Evolutionary conservation across 1,140 invertebrate genomes (phyloP).

Genomic region (Drosophila gunungcola): DNA sequence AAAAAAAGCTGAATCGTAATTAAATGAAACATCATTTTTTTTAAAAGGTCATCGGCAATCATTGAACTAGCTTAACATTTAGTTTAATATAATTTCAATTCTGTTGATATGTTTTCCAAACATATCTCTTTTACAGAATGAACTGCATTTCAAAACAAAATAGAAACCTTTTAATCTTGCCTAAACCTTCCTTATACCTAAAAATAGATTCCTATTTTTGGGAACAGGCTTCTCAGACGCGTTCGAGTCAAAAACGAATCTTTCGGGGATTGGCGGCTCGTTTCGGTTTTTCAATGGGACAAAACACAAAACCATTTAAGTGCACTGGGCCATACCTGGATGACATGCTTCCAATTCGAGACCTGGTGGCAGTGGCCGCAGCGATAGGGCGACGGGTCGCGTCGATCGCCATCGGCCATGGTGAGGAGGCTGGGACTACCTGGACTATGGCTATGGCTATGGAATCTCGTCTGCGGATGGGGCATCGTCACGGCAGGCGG

Average conservation of each 20-base stretch:
- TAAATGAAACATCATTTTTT: too few relatives aligned
- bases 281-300: constrained; percentile 66
- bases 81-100: too few relatives aligned
- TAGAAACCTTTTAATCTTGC: too few relatives aligned
- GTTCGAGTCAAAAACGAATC: constrained; percentile 17
- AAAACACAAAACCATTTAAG: constrained; percentile 74
- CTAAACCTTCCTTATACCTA: too few relatives aligned
- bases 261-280: constrained; percentile 18
- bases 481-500: constrained; percentile 24
- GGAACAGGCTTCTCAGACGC: background rate
- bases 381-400: constrained; percentile 87
- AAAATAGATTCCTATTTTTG: background rate
- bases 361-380: constrained; percentile 91
- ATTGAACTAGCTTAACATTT: too few relatives aligned
- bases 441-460: constrained; percentile 76
- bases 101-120: too few relatives aligned
- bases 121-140: too few relatives aligned
- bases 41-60: too few relatives aligned
- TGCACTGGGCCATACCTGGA: constrained; percentile 87
- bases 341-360: constrained; percentile 92
- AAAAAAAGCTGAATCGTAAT: too few relatives aligned
- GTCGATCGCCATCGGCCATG: constrained; percentile 76
- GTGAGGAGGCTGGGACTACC: constrained; percentile 76
- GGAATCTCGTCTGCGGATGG: constrained; percentile 53
- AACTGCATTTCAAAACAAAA: too few relatives aligned